Percentiles rank a stretch among this genome's conserved stretches.
Conservation (phyloP, 2,113 vertebrate genomes). For the Patagioenas fasciata region DNA sequence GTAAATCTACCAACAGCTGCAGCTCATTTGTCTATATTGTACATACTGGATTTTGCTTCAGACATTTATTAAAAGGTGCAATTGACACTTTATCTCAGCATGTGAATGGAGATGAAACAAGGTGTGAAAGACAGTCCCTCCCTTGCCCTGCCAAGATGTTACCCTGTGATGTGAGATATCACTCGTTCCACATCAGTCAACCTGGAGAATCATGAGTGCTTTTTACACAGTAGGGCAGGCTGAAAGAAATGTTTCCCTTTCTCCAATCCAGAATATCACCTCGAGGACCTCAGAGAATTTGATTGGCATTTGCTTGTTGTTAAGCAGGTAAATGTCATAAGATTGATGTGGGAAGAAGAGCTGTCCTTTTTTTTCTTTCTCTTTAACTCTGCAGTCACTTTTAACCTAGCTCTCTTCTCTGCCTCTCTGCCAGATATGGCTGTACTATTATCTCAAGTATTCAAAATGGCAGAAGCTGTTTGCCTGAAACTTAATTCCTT, state of each 20-base stretch:
- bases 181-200: not conserved
- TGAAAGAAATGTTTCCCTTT: not conserved
- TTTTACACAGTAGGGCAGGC: not conserved
- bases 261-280: not conserved
- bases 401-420: not conserved
- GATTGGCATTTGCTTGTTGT: not conserved
- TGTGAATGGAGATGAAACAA: not conserved
- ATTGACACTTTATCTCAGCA: not conserved
- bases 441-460: not conserved
- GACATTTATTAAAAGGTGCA: not conserved
- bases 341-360: not conserved
- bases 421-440: not conserved
- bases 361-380: not conserved
- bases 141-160: not conserved
- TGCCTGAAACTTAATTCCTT: not conserved
- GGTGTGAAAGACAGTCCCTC: not conserved
- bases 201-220: accelerated
- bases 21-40: not conserved
- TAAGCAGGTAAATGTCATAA: not conserved
- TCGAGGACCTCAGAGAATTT: not conserved
- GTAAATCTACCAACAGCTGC: not conserved
- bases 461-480: not conserved
- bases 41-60: not conserved
- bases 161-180: not conserved
- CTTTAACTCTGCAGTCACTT: not conserved